Base-by-base conservation (phyloP, 2,888 invertebrate genomes). In the Rhamnusium bicolor region DNA sequence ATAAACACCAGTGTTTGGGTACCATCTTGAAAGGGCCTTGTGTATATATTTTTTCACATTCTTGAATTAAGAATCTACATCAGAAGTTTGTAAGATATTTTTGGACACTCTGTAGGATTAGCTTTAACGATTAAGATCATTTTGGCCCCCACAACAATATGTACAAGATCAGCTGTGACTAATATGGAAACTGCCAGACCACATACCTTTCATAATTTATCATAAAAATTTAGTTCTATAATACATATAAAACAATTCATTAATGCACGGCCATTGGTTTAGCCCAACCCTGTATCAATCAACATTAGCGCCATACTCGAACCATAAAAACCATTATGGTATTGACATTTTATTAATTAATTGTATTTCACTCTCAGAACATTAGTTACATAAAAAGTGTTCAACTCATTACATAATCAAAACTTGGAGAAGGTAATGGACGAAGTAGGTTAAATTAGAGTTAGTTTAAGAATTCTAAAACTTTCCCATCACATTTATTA, bases 321-420 rank as follows among this genome's bases (percentile, higher is more conserved):
- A 14, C 19, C 18, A 40, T 40, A 61, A 61, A 46, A 46, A 61
- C 21, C 61, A n/a, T n/a, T 18, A 14, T 24, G 46, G 61, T 61
- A 61, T 61, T 61, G 61, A 61, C 61, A 61, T 61, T 40, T 61
- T 19, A 47, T 32, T 32, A 61, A 46, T 21, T 61, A 46, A 61
- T 61, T 24, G 14, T 18, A 24, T 46, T 21, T 61, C 21, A 4
- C 61, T 61, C 46, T 10, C 46, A 61, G 61, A 12, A 19, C 29
- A 18, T 12, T n/a, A 40, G 61, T 61, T 61, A 47, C 14, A 61
- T 29, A 61, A 61, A 29, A 61, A 61, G 19, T 14, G 46, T 19
- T 47, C 40, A 4, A 46, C n/a, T 46, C 40, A 18, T 61, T 61
- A 46, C 21, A 46, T 46, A 61, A 61, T 24, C 21, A 18, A 21